A percentile compares a stretch with the other conserved stretches of the same genome.
These are phyloP conservation scores for Ischnura elegans DNA, from an alignment of 2,888 invertebrate genomes.

Conservation along the genomic window DNA sequence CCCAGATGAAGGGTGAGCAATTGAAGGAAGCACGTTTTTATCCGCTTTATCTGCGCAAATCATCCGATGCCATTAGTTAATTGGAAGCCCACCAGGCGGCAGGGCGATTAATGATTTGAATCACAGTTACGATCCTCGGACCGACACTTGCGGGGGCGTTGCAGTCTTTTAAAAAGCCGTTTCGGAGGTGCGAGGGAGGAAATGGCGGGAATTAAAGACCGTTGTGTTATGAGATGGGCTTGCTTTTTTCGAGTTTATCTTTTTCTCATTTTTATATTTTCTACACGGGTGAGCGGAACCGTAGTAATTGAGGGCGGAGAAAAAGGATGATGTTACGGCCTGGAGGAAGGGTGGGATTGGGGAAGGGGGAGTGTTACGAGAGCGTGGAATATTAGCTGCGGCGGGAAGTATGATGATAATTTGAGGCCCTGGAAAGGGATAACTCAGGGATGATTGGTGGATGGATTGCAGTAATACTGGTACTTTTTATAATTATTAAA, in stretches of 20 bases:
- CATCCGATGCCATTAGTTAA: slow-evolving; percentile 19
- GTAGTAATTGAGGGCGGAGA: neutral
- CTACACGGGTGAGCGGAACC: neutral
- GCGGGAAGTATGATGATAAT: neutral
- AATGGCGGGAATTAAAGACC: slow-evolving; percentile 36
- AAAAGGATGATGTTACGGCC: neutral
- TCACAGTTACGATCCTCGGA: slow-evolving; percentile 54
- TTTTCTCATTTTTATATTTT: neutral
- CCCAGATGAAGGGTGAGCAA: too few species aligned
- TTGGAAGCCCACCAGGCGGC: neutral
- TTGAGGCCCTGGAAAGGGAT: neutral
- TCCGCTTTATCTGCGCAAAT: neutral
- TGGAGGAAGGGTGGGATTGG: neutral
- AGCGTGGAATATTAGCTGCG: neutral
- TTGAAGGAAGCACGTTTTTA: too few species aligned
- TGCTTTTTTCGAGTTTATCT: neutral
- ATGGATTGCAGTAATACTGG: too few species aligned
- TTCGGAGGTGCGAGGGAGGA: slow-evolving; percentile 24
- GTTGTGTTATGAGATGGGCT: neutral
- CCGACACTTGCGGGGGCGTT: neutral
- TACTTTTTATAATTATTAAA: too few species aligned
- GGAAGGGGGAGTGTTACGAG: neutral
- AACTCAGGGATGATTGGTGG: too few species aligned
- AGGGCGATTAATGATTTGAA: slow-evolving; percentile 18
- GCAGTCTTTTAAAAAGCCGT: slow-evolving; percentile 25